Evolutionary conservation across 2,113 vertebrate species (phyloP).

Genomic region (Pelmatolapia mariae): DNA sequence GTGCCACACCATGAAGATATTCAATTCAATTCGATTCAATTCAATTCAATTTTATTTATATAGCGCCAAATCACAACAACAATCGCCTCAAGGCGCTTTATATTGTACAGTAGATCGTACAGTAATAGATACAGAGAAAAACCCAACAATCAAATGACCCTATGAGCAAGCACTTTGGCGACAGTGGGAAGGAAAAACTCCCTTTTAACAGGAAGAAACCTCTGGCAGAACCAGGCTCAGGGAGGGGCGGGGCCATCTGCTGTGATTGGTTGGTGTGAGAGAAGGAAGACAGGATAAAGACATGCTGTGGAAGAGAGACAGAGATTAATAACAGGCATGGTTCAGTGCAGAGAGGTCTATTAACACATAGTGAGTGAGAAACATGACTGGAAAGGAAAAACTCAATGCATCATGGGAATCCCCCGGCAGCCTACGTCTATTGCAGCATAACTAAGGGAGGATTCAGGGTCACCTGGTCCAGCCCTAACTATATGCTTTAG

Average conservation of each 20-base stretch:
- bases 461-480: too few relatives aligned
- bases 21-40: background rate
- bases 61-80: background rate
- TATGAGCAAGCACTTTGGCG: background rate
- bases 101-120: background rate
- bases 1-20: background rate
- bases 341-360: fast-evolving
- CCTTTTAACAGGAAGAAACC: background rate
- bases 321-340: fast-evolving
- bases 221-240: fast-evolving
- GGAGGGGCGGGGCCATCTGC: background rate
- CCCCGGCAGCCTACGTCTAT: too few relatives aligned
- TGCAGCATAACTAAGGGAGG: too few relatives aligned
- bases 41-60: background rate
- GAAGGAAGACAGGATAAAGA: background rate
- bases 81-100: fast-evolving
- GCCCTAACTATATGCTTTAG: too few relatives aligned
- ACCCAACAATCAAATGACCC: background rate
- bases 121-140: background rate
- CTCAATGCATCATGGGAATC: too few relatives aligned
- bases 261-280: fast-evolving
- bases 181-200: background rate
- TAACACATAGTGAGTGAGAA: fast-evolving
- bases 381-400: too few relatives aligned
- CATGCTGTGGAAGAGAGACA: background rate